Conservation (phyloP, 2,113 vertebrate genomes). For the Zosterops japonicus region DNA sequence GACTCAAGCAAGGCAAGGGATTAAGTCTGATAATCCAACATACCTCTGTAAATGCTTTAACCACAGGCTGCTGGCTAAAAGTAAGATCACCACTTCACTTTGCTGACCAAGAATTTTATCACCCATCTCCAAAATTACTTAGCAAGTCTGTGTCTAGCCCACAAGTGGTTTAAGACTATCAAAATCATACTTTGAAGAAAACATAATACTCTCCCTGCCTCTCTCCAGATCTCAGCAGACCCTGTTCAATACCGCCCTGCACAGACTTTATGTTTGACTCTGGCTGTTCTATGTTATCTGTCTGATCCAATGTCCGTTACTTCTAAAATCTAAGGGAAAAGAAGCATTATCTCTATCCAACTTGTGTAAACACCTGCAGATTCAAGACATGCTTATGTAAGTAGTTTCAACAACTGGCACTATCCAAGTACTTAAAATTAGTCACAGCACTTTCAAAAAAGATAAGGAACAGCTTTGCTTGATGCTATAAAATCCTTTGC, state of each 20-base stretch:
- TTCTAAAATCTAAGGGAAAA: not conserved
- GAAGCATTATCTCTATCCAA: not conserved
- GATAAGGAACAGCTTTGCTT: not conserved
- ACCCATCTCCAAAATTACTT: not conserved
- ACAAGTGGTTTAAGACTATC: not conserved
- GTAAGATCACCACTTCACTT: not conserved
- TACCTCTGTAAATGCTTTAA: not conserved
- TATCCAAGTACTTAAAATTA: not conserved
- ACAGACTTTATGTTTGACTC: not conserved
- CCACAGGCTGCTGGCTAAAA: not conserved
- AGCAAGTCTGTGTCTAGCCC: not conserved
- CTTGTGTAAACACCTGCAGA: not conserved
- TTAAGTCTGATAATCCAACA: constrained; percentile 21
- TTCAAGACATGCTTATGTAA: not conserved
- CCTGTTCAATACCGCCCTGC: not conserved
- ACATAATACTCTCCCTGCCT: not conserved
- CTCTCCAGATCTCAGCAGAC: not conserved
- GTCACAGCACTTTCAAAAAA: not conserved
- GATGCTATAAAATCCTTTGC: not conserved
- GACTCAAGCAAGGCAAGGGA: constrained; percentile 14
- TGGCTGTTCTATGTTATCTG: not conserved
- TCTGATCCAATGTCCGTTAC: not conserved
- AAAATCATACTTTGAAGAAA: not conserved
- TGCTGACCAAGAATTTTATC: not conserved
- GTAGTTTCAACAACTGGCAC: not conserved